These are phyloP conservation scores for Luidia sarsii DNA, from an alignment of 53 echinoderm and acorn worm species.

Conservation along the genomic window DNA sequence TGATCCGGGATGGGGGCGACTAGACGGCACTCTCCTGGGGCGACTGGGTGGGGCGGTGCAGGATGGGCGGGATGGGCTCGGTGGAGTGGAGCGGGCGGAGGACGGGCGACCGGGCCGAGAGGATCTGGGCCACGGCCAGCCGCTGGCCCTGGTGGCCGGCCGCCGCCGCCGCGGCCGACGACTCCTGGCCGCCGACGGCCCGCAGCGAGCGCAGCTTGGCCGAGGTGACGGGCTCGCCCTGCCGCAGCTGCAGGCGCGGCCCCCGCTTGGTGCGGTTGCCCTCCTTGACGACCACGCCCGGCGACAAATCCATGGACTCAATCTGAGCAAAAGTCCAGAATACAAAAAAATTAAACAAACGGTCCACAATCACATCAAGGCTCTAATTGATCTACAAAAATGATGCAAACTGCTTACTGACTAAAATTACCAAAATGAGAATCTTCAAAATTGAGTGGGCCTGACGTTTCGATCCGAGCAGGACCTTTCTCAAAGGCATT, in stretches of 20 bases:
- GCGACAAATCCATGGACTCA: conserved; percentile 93
- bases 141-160: conserved; percentile 3
- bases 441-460: no score
- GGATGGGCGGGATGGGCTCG: conserved; percentile 92
- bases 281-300: conserved; percentile 92
- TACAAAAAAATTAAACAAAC: not conserved
- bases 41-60: conserved; percentile 53
- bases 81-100: conserved; percentile 71
- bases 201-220: conserved; percentile 82
- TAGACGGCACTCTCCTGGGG: conserved; percentile 43
- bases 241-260: conserved; percentile 71
- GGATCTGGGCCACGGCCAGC: conserved; percentile 76
- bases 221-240: conserved; percentile 78
- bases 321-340: conserved; percentile 58
- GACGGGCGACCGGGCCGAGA: conserved; percentile 71
- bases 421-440: no score
- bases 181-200: conserved; percentile 59
- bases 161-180: conserved; percentile 22
- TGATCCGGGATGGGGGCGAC: no score
- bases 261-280: conserved; percentile 90
- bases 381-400: no score
- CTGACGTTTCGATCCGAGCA: no score
- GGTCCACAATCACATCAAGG: no score
- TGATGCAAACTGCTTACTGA: no score
- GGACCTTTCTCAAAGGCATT: no score